A percentile compares a stretch with the other conserved stretches of the same genome.
Conservation (phyloP, 2,888 invertebrate genomes). For the Hemaris fuciformis region DNA sequence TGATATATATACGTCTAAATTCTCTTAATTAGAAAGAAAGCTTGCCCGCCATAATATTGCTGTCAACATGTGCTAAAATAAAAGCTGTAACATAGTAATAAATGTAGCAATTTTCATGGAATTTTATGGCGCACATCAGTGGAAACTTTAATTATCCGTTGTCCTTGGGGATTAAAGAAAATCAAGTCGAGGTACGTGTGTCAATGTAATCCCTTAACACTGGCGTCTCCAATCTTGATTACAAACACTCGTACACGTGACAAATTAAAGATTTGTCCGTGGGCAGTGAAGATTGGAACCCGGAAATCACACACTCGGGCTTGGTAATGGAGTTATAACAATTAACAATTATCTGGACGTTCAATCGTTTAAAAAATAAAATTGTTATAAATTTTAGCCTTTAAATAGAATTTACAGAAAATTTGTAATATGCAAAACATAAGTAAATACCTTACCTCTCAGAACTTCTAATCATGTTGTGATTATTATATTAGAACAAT, state of each 20-base stretch:
- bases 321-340: background rate
- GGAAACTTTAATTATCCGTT: background rate
- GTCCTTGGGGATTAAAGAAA: background rate
- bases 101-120: too few species aligned
- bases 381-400: background rate
- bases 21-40: too few species aligned
- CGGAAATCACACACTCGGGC: background rate
- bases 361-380: background rate
- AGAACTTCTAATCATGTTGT: too few species aligned
- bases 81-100: too few species aligned
- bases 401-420: too few species aligned
- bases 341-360: background rate
- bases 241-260: constrained; percentile 18
- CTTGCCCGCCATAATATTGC: too few species aligned
- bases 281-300: background rate
- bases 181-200: background rate
- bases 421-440: too few species aligned
- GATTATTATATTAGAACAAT: too few species aligned
- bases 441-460: too few species aligned
- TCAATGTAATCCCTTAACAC: background rate
- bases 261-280: constrained; percentile 1
- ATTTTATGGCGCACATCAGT: background rate
- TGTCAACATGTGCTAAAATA: too few species aligned
- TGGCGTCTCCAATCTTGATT: constrained; percentile 5
- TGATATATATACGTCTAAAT: too few species aligned